A percentile compares a stretch with the other conserved stretches of the same genome.
Conservation (phyloP, 2,888 invertebrate genomes). For the Orgyia antiqua region DNA sequence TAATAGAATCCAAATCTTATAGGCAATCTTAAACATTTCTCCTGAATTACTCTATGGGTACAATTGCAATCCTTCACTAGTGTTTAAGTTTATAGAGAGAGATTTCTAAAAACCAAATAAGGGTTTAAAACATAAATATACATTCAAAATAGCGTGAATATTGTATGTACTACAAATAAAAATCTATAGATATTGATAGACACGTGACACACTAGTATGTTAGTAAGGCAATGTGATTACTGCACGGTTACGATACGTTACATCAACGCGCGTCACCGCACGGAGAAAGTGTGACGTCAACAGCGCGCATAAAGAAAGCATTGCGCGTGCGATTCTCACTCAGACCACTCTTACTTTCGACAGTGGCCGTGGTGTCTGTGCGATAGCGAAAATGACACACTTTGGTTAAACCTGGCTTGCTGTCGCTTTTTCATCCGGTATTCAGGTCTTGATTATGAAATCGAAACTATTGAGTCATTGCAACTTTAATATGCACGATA, state of each 20-base stretch:
- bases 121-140: too few relatives aligned
- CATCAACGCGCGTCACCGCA: slow-evolving; percentile 60
- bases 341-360: slow-evolving; percentile 66
- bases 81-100: too few relatives aligned
- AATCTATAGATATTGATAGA: too few relatives aligned
- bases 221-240: slow-evolving; percentile 32
- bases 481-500: slow-evolving; percentile 33
- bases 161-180: too few relatives aligned
- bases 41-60: too few relatives aligned
- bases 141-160: too few relatives aligned
- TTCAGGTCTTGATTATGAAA: slow-evolving; percentile 69
- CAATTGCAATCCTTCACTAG: too few relatives aligned
- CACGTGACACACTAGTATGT: slow-evolving; percentile 12
- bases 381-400: slow-evolving; percentile 75
- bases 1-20: too few relatives aligned
- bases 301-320: slow-evolving; percentile 68
- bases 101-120: too few relatives aligned
- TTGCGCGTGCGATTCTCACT: slow-evolving; percentile 57
- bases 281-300: slow-evolving; percentile 72
- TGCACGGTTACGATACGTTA: slow-evolving; percentile 53
- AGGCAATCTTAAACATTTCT: too few relatives aligned
- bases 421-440: slow-evolving; percentile 66
- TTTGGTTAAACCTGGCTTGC: slow-evolving; percentile 45
- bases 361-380: slow-evolving; percentile 63
- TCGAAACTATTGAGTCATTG: slow-evolving; percentile 63